Percentiles rank a stretch among this genome's conserved stretches.
Evolutionary conservation across 2,888 invertebrate species (phyloP).

Genomic region (Tipula lateralis): DNA sequence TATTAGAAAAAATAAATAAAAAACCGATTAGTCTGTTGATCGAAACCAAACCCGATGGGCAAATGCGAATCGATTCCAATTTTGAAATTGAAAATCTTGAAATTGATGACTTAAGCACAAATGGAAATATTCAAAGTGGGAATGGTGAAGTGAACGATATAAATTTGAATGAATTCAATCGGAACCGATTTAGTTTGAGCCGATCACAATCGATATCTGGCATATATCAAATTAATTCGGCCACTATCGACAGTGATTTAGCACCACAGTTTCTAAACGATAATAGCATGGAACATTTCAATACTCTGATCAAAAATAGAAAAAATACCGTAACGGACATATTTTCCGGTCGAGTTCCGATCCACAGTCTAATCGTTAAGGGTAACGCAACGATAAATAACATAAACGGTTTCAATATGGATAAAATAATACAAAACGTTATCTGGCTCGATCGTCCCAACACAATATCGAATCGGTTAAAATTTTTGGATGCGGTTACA

Average conservation of each 20-base stretch:
- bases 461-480: conserved; percentile 40
- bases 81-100: conserved; percentile 41
- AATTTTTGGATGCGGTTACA: conserved; percentile 40
- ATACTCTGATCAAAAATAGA: conserved; percentile 40
- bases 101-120: conserved; percentile 41
- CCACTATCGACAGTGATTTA: conserved; percentile 43
- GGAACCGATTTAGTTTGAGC: conserved; percentile 42
- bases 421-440: conserved; percentile 43
- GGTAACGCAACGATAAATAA: conserved; percentile 44
- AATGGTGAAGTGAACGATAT: conserved; percentile 41
- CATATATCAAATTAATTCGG: conserved; percentile 41
- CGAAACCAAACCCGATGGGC: conserved; percentile 39
- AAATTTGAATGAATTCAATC: conserved; percentile 43
- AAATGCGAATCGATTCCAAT: conserved; percentile 40
- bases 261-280: conserved; percentile 46
- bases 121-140: conserved; percentile 45
- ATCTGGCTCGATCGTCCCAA: conserved; percentile 48
- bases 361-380: conserved; percentile 43
- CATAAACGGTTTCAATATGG: conserved; percentile 41
- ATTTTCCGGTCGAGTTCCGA: conserved; percentile 45
- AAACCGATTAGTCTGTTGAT: conserved; percentile 38
- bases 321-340: conserved; percentile 44
- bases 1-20: conserved; percentile 45
- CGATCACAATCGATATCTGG: conserved; percentile 40
- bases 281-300: conserved; percentile 41